These are phyloP conservation scores for Trichogramma pretiosum DNA, from an alignment of 1,140 invertebrate species.

Conservation along the genomic window DNA sequence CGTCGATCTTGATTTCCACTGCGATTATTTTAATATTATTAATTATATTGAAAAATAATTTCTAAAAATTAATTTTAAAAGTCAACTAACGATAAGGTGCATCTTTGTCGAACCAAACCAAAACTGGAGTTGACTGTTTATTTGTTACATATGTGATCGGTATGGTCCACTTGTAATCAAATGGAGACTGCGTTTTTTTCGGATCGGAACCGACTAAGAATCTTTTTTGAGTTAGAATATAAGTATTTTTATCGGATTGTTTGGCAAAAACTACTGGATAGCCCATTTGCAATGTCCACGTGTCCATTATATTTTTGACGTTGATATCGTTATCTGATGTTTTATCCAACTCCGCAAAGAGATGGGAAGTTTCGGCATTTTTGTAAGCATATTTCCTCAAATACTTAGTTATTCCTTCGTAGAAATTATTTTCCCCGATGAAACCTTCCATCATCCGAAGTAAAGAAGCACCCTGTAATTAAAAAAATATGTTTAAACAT, in stretches of 20 bases:
- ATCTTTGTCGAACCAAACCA: slow-evolving; percentile 55
- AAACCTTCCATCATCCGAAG: slow-evolving; percentile 86
- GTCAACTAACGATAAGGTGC: slow-evolving; percentile 44
- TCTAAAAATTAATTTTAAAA: slow-evolving; percentile 4
- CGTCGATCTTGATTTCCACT: slow-evolving; percentile 43
- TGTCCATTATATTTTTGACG: slow-evolving; percentile 73
- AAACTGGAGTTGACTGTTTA: slow-evolving; percentile 36
- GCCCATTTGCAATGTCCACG: slow-evolving; percentile 89
- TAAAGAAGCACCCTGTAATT: slow-evolving; percentile 67
- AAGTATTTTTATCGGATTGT: slow-evolving; percentile 41
- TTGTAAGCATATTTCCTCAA: slow-evolving; percentile 59
- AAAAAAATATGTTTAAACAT: neutral
- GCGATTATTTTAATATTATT: slow-evolving; percentile 17
- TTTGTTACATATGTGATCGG: slow-evolving; percentile 70
- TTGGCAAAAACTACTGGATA: slow-evolving; percentile 69
- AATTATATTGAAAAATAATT: slow-evolving; percentile 19
- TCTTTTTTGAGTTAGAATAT: slow-evolving; percentile 60
- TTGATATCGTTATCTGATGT: slow-evolving; percentile 40
- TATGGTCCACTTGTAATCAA: slow-evolving; percentile 71
- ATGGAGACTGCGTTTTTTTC: slow-evolving; percentile 50
- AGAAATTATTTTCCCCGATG: slow-evolving; percentile 67
- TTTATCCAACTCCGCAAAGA: slow-evolving; percentile 59
- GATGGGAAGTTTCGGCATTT: slow-evolving; percentile 73
- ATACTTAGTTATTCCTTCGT: slow-evolving; percentile 62
- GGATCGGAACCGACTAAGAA: slow-evolving; percentile 58